phyloP scores from a whole-genome alignment of 2,113 vertebrate species.

The Brachyhypopomus occidentalis region DNA sequence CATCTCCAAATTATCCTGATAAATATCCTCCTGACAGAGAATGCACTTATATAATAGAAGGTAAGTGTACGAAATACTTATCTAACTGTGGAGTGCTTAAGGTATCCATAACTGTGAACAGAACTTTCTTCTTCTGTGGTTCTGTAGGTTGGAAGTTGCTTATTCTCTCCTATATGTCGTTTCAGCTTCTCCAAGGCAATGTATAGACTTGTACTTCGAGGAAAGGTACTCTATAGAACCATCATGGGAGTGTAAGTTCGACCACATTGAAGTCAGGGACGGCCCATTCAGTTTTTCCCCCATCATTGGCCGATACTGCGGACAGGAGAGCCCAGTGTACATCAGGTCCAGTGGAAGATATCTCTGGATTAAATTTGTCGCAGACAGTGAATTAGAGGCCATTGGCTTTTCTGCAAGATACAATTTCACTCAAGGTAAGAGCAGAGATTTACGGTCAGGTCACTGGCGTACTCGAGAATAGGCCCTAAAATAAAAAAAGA shows the following conservation, averaged over 20 bases:
- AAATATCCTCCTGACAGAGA: conserved; percentile 95
- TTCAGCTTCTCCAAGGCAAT: conserved; percentile 89
- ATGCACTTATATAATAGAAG: conserved; percentile 98
- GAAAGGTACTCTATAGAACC: conserved; percentile 95
- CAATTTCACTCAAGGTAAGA: conserved; percentile 95
- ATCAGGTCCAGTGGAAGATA: conserved; percentile 95
- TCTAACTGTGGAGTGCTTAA: background rate
- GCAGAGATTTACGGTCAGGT: background rate
- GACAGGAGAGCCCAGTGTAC: conserved; percentile 88
- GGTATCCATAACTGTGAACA: no score
- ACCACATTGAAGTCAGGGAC: conserved; percentile 96
- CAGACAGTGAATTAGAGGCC: conserved; percentile 93
- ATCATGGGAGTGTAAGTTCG: conserved; percentile 98
- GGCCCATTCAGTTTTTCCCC: conserved; percentile 96
- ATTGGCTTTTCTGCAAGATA: conserved; percentile 91
- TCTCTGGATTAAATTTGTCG: conserved; percentile 98
- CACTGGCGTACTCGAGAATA: background rate
- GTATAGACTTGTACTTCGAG: conserved; percentile 94
- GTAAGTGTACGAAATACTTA: conserved; percentile 64
- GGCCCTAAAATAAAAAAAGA: background rate
- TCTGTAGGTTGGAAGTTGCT: background rate
- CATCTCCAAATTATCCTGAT: conserved; percentile 96
- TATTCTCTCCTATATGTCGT: conserved; percentile 16
- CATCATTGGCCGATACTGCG: conserved; percentile 96
- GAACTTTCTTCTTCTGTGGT: background rate